phyloP scores from a whole-genome alignment of 2,797 vertebrate genomes.

The Eospalax fontanierii region DNA sequence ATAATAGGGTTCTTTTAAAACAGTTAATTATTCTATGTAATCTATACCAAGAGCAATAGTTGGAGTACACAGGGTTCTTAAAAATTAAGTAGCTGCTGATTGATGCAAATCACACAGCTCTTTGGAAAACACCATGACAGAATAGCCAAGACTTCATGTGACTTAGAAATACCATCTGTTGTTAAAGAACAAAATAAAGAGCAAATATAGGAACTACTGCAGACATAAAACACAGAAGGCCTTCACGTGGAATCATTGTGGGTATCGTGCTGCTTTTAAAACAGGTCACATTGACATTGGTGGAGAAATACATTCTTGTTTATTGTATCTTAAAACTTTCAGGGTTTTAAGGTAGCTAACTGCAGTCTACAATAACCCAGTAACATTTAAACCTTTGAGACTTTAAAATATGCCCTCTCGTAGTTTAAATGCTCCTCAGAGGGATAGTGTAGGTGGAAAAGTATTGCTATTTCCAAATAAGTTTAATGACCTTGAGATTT shows the following conservation, averaged over 20 bases:
- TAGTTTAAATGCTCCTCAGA: neutral
- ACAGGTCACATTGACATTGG: neutral
- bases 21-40: neutral
- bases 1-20: neutral
- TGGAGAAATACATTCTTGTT: neutral
- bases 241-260: neutral
- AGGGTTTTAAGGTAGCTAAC: neutral
- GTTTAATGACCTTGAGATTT: neutral
- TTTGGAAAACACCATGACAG: neutral
- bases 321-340: neutral
- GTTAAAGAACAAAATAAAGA: neutral
- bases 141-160: neutral
- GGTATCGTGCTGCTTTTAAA: conserved; percentile 37
- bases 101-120: neutral
- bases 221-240: neutral
- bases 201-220: neutral
- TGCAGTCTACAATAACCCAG: neutral
- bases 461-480: neutral
- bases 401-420: neutral
- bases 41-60: neutral
- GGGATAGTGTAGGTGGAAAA: neutral
- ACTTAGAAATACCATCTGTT: neutral
- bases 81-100: neutral
- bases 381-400: conserved; percentile 18
- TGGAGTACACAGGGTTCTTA: neutral